Base-by-base conservation (phyloP, 2,888 invertebrate genomes). In the Stenolophus ochropezus region DNA sequence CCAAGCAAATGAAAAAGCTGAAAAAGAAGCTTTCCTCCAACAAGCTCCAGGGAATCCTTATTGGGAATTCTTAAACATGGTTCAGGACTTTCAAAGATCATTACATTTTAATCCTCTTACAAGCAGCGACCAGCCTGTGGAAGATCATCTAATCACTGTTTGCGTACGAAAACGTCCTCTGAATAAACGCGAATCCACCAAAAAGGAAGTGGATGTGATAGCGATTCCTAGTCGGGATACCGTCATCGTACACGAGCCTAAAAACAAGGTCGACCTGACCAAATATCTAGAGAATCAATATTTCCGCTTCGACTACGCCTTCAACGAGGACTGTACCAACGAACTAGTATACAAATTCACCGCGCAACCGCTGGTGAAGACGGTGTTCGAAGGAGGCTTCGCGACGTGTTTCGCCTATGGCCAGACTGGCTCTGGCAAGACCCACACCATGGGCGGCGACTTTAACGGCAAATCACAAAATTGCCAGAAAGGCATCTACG, bases 331-430 rank as follows among this genome's bases (percentile, higher is more conserved):
- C 20, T 96, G 97, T 89, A 94, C 94, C 87, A 99, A 99, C 90
- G 98, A 98, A 90, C 93, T 98, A 88, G 98, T 99, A 86, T 86
- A 4, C 85, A 95, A 95, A 89, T 98, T 97, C 89, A 98, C 99
- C 83, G 99, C 99, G 51, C 97, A 97, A 90, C 99, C 99, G 6
- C 91, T 99, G 85, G 98, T 99, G 77, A 96, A 97, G 90, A 98
- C 98, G 80, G 96, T 99, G 88, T 99, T 99, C 91, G 98, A 99
- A 85, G 97, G 98, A 82, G 98, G 98, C 61, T 98, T 98, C 96
- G 99, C 99, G 20, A 99, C 99, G 25, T 99, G 99, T 89, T 99
- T 99, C 91, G 99, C 99, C 3, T 99, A 99, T 89, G 99, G 99
- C 77, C 99, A 99, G 90, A 99, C 99, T 0, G 99, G 99, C 69